Conservation (phyloP, 2,113 vertebrate species). For the Anolis sagrei region DNA sequence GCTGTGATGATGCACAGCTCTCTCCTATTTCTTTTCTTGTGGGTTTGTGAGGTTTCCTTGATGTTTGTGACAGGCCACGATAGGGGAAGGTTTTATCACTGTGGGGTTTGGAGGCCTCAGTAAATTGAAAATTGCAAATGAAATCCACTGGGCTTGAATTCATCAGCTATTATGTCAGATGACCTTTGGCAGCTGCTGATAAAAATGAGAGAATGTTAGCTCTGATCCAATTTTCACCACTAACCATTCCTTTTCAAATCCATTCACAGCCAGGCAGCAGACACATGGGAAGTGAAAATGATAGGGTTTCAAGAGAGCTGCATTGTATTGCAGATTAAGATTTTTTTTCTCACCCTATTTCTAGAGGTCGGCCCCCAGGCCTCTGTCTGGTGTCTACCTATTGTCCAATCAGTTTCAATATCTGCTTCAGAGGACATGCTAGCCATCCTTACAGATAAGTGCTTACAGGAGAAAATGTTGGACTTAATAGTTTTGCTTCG, state of each 20-base stretch:
- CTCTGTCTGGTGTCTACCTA: constrained; percentile 92
- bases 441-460: constrained; percentile 93
- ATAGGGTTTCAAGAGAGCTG: constrained; percentile 98
- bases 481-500: constrained; percentile 97
- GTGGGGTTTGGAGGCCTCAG: constrained; percentile 90
- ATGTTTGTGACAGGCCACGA: constrained; percentile 95
- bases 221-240: constrained; percentile 96
- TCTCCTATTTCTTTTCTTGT: constrained; percentile 85
- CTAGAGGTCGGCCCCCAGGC: constrained; percentile 90
- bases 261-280: constrained; percentile 92
- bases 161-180: constrained; percentile 98
- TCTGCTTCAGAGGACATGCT: constrained; percentile 93
- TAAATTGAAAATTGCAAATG: constrained; percentile 99
- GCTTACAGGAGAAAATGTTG: constrained; percentile 94
- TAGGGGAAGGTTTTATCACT: constrained; percentile 94
- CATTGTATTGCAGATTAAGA: constrained; percentile 99
- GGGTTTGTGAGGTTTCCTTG: constrained; percentile 89
- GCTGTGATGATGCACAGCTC: constrained; percentile 84
- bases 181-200: constrained; percentile 97
- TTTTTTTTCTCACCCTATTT: constrained; percentile 92
- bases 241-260: constrained; percentile 94
- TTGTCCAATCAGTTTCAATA: constrained; percentile 97
- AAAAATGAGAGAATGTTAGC: constrained; percentile 95
- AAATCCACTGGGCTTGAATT: constrained; percentile 96
- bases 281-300: constrained; percentile 97